Evolutionary conservation across 2,888 invertebrate species (phyloP).

Genomic region (Dusona sp.): DNA sequence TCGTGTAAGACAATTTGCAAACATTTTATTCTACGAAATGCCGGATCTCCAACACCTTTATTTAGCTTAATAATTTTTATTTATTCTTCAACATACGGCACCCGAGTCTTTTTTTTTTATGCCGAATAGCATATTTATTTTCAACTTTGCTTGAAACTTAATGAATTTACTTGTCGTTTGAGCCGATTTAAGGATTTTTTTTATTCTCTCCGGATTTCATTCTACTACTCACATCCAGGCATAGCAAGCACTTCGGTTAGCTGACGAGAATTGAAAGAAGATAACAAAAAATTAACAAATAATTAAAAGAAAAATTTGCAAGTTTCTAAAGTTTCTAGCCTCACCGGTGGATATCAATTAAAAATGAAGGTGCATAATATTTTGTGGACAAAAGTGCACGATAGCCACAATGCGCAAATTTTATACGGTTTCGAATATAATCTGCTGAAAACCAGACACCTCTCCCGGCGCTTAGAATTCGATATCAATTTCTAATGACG

Average conservation of each 20-base stretch:
- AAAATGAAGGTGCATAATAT: neutral
- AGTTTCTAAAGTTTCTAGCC: neutral
- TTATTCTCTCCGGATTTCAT: neutral
- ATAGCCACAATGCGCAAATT: neutral
- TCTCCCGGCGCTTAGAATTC: slow-evolving; percentile 13
- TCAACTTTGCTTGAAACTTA: neutral
- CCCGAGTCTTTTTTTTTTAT: neutral
- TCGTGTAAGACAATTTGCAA: slow-evolving; percentile 11
- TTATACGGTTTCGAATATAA: slow-evolving; percentile 3
- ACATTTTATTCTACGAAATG: neutral
- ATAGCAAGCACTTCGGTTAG: neutral
- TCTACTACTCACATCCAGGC: neutral
- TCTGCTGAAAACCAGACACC: neutral
- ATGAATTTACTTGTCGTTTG: neutral
- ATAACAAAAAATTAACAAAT: neutral
- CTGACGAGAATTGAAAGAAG: neutral
- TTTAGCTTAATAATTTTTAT: neutral
- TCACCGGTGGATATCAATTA: too few relatives aligned
- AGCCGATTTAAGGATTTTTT: neutral
- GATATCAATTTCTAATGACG: slow-evolving; percentile 49
- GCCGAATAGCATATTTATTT: neutral
- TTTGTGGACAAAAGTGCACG: neutral
- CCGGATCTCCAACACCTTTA: neutral
- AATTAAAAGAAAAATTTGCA: neutral
- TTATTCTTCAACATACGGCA: neutral